Conservation (phyloP, 2,797 vertebrate species). For the Schizopygopsis malacanthus region DNA sequence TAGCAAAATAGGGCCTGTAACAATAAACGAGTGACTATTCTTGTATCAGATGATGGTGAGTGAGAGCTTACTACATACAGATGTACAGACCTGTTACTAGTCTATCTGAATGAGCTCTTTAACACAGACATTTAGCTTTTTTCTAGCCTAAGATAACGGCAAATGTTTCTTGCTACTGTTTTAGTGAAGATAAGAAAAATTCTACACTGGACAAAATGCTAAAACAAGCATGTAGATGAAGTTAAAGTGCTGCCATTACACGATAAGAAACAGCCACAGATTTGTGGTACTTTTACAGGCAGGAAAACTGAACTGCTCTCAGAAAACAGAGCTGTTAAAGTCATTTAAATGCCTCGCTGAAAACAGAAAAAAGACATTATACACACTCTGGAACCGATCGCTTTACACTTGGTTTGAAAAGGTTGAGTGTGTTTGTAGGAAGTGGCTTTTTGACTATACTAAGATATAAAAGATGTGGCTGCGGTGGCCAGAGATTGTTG, state of each 20-base stretch:
- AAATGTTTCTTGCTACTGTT: slow-evolving; percentile 26
- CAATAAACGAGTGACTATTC: not conserved
- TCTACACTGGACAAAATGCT: not conserved
- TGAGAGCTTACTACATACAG: not conserved
- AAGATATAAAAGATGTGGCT: slow-evolving; percentile 12
- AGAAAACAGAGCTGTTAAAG: slow-evolving; percentile 40
- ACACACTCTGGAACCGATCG: not conserved
- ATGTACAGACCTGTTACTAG: not conserved
- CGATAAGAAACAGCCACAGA: slow-evolving; percentile 12
- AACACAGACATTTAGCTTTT: not conserved
- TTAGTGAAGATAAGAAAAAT: slow-evolving; percentile 32
- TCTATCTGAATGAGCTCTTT: slow-evolving; percentile 29
- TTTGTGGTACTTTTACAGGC: slow-evolving; percentile 34
- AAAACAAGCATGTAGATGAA: not conserved
- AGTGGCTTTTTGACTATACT: slow-evolving; percentile 7
- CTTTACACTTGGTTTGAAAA: slow-evolving; percentile 34
- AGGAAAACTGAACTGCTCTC: slow-evolving; percentile 13
- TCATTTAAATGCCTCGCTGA: slow-evolving; percentile 36
- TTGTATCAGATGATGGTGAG: slow-evolving; percentile 22
- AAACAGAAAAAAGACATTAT: not conserved
- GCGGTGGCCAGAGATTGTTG: not conserved
- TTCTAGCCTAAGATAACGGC: not conserved
- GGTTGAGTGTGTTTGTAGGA: slow-evolving; percentile 35
- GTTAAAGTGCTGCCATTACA: slow-evolving; percentile 18
- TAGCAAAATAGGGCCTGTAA: not conserved